Percentiles rank a stretch among this genome's conserved stretches.
Conservation (phyloP, 2,797 vertebrate species). For the Karalla daura region DNA sequence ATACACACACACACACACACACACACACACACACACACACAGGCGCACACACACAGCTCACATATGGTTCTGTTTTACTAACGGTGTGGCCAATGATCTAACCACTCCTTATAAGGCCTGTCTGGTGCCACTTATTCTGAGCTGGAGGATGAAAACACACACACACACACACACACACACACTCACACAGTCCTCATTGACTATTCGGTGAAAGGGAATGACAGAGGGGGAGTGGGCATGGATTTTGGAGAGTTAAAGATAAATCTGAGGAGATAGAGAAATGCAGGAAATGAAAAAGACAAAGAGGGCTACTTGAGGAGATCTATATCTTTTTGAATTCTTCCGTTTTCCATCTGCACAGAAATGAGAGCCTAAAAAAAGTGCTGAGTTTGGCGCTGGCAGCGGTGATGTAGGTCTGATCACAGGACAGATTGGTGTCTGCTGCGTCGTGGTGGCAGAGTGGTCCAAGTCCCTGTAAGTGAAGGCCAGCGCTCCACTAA, state of each 20-base stretch:
- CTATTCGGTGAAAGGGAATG: slow-evolving; percentile 34
- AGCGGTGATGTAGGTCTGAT: slow-evolving; percentile 36
- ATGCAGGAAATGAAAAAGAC: slow-evolving; percentile 23
- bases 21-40: slow-evolving; percentile 29
- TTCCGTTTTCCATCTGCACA: background rate
- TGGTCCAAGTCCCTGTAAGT: slow-evolving; percentile 54
- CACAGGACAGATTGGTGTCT: slow-evolving; percentile 37
- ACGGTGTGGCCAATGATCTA: slow-evolving; percentile 82
- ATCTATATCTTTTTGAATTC: too few relatives aligned
- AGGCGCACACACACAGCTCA: slow-evolving; percentile 44
- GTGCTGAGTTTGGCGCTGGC: background rate
- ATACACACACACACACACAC: slow-evolving; percentile 36
- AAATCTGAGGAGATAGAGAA: background rate
- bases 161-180: slow-evolving; percentile 49
- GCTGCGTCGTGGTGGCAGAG: slow-evolving; percentile 34
- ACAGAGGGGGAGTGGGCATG: slow-evolving; percentile 39
- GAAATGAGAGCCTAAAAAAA: background rate
- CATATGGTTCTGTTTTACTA: slow-evolving; percentile 81
- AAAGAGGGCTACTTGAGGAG: slow-evolving; percentile 6
- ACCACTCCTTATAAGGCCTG: slow-evolving; percentile 82
- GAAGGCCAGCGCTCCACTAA: slow-evolving; percentile 70
- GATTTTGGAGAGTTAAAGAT: slow-evolving; percentile 24
- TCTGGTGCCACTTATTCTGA: slow-evolving; percentile 84
- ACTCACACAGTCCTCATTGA: slow-evolving; percentile 37
- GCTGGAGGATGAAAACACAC: slow-evolving; percentile 65